phyloP scores from a whole-genome alignment of 2,797 vertebrate genomes.

The Neosilurus hyrtlii region DNA sequence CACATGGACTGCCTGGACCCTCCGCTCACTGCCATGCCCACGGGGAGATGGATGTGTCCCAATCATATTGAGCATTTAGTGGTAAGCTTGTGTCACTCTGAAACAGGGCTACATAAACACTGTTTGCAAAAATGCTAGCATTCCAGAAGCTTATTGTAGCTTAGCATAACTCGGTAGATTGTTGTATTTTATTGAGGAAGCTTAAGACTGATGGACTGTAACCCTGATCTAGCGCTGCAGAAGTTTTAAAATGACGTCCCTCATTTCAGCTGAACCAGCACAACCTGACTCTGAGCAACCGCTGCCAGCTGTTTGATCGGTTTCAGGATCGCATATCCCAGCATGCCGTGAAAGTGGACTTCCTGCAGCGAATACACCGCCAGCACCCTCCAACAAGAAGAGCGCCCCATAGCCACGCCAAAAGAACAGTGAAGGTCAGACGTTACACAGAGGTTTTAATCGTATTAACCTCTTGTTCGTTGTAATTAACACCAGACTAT shows the following conservation, averaged over 20 bases:
- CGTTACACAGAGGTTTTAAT: background rate
- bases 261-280: constrained; percentile 85
- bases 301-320: constrained; percentile 87
- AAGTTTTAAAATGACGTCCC: constrained; percentile 65
- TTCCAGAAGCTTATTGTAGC: background rate
- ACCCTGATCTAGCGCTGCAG: too few relatives aligned
- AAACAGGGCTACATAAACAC: background rate
- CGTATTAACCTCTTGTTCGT: background rate
- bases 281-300: constrained; percentile 84
- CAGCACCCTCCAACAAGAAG: constrained; percentile 79
- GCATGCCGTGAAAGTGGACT: constrained; percentile 86
- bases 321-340: constrained; percentile 87
- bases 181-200: background rate
- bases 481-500: constrained; percentile 28
- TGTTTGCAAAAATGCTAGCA: background rate
- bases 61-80: constrained; percentile 95
- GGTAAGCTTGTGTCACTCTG: constrained; percentile 72
- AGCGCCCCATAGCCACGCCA: constrained; percentile 77
- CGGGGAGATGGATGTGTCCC: constrained; percentile 98
- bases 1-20: constrained; percentile 99
- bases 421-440: constrained; percentile 86
- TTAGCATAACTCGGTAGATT: background rate
- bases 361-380: constrained; percentile 83
- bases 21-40: constrained; percentile 95
- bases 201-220: background rate